These are phyloP conservation scores for Danio jaintianensis DNA, from an alignment of 2,797 vertebrate species.

Conservation along the genomic window DNA sequence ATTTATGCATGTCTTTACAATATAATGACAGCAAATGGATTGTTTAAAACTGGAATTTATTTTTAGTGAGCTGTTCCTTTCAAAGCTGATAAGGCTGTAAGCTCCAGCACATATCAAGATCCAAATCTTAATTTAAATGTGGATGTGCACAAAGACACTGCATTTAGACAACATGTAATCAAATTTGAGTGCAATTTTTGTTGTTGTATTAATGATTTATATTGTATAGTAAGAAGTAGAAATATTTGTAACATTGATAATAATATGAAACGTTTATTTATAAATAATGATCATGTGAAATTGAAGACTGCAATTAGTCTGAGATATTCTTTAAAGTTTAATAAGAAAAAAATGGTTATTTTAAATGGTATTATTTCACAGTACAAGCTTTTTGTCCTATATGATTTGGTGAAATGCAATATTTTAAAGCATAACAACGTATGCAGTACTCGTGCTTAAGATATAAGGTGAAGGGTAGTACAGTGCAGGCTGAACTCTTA, in stretches of 20 bases:
- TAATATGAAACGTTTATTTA: too few relatives aligned
- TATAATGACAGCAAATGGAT: slow-evolving; percentile 33
- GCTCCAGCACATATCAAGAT: not conserved
- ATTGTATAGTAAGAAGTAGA: too few relatives aligned
- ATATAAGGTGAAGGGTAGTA: not conserved
- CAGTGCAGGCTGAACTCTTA: not conserved
- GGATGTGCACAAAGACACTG: not conserved
- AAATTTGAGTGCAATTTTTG: too few relatives aligned
- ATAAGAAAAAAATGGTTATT: not conserved
- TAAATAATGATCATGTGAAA: too few relatives aligned
- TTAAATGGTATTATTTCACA: not conserved
- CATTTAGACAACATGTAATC: too few relatives aligned
- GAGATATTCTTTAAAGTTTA: too few relatives aligned
- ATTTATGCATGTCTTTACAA: not conserved
- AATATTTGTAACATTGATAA: too few relatives aligned
- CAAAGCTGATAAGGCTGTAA: slow-evolving; percentile 26
- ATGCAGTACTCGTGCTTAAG: not conserved
- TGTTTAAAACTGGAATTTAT: slow-evolving; percentile 28
- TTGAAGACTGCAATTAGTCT: too few relatives aligned
- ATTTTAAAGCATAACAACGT: not conserved
- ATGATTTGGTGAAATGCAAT: not conserved
- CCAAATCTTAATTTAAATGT: slow-evolving; percentile 9
- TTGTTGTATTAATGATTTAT: too few relatives aligned
- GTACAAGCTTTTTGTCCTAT: too few relatives aligned
- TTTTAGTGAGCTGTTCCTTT: slow-evolving; percentile 32